Evolutionary conservation across 1,140 invertebrate genomes (phyloP).

Genomic region (Pseudobourletiella spinata): DNA sequence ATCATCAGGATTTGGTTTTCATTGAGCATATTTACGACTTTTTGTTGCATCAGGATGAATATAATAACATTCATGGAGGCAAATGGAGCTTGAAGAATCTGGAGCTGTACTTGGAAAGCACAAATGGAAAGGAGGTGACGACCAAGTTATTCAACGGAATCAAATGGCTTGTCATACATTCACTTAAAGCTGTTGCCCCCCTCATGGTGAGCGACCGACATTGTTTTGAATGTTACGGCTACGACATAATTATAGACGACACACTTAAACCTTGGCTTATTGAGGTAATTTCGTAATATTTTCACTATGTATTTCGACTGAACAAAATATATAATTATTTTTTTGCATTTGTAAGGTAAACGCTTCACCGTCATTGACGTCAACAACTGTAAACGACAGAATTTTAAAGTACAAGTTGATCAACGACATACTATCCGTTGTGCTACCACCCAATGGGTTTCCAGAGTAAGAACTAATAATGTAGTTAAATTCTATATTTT

Average conservation of each 20-base stretch:
- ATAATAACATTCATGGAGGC: conserved; percentile 87
- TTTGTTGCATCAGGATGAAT: no score
- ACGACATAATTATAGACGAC: conserved; percentile 81
- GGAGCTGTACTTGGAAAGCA: conserved; percentile 80
- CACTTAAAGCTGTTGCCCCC: conserved; percentile 64
- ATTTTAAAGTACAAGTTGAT: conserved; percentile 94
- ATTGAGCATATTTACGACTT: no score
- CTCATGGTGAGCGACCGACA: conserved; percentile 66
- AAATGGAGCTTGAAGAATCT: conserved; percentile 91
- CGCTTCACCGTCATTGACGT: conserved; percentile 86
- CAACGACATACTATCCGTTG: conserved; percentile 85
- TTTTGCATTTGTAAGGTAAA: conserved; percentile 57
- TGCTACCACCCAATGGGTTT: conserved; percentile 76
- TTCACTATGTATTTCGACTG: neutral
- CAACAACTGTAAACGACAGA: conserved; percentile 89
- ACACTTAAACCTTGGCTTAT: conserved; percentile 76
- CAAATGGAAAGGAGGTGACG: conserved; percentile 74
- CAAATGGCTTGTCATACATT: conserved; percentile 74
- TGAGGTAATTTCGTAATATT: conserved; percentile 46
- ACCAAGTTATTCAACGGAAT: conserved; percentile 75
- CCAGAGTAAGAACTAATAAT: conserved; percentile 61
- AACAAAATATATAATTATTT: neutral
- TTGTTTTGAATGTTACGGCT: conserved; percentile 75
- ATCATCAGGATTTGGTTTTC: no score
- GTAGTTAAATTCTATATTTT: no score